Percentiles rank a stretch among this genome's conserved stretches.
These are phyloP conservation scores for Tinea trinotella DNA, from an alignment of 2,888 invertebrate genomes.

Conservation along the genomic window DNA sequence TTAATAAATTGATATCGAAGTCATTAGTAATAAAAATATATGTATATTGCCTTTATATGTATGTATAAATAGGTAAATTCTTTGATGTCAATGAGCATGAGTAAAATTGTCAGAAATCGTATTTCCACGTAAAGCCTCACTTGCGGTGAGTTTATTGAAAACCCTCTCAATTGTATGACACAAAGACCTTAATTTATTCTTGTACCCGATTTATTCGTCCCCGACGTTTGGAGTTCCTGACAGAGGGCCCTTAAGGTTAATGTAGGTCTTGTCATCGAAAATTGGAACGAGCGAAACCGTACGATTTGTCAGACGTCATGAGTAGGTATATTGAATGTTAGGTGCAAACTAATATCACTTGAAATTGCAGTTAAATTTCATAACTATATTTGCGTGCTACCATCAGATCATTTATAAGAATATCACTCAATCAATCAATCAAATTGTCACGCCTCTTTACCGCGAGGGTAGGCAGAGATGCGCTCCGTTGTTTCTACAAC, in stretches of 20 bases:
- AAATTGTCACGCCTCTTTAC: no score
- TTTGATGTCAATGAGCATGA: slow-evolving; percentile 15
- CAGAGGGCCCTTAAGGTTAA: slow-evolving; percentile 63
- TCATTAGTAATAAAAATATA: not conserved
- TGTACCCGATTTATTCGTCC: slow-evolving; percentile 61
- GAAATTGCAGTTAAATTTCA: no score
- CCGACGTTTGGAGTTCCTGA: slow-evolving; percentile 52
- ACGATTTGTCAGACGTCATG: slow-evolving; percentile 56
- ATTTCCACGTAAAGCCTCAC: slow-evolving; percentile 14
- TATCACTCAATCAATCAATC: no score
- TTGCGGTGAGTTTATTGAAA: slow-evolving; percentile 34
- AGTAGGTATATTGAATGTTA: slow-evolving; percentile 51
- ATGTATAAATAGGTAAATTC: not conserved
- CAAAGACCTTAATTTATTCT: slow-evolving; percentile 68
- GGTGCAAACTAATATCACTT: not conserved
- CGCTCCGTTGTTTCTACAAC: no score
- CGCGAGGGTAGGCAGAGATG: no score
- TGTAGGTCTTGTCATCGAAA: slow-evolving; percentile 64
- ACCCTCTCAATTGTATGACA: slow-evolving; percentile 47
- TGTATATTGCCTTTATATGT: not conserved
- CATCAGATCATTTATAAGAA: no score
- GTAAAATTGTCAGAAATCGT: slow-evolving; percentile 22
- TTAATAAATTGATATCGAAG: no score
- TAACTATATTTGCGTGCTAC: no score
- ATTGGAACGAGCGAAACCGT: slow-evolving; percentile 53